Conservation (phyloP, 2,888 invertebrate genomes). For the Ochropleura leucogaster region DNA sequence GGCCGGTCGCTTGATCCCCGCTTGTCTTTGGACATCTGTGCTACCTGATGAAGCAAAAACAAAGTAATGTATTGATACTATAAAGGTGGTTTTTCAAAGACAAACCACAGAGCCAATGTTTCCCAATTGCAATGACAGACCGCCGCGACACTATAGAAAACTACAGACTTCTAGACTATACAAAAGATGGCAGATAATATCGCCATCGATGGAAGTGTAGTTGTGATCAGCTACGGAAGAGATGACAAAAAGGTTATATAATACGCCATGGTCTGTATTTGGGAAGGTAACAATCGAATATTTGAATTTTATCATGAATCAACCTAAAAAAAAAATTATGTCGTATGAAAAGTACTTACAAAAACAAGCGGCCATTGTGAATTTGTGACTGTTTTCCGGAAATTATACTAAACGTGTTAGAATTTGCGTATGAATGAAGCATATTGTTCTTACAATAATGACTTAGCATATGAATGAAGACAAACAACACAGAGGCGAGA, state of each 20-base stretch:
- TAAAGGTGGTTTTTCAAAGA: no score
- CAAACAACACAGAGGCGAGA: slow-evolving; percentile 16
- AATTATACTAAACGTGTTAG: slow-evolving; percentile 9
- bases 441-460: slow-evolving; percentile 1
- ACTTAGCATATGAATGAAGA: slow-evolving; percentile 36
- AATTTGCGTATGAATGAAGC: slow-evolving; percentile 38
- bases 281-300: no score
- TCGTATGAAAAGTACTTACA: neutral
- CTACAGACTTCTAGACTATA: no score
- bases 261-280: no score
- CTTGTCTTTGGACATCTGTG: slow-evolving; percentile 83
- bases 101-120: no score
- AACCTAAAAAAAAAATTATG: neutral
- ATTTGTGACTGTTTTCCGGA: neutral
- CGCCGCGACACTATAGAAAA: no score
- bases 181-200: no score
- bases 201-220: no score
- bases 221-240: no score
- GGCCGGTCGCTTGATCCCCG: slow-evolving; percentile 72
- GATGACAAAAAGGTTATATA: no score
- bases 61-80: neutral
- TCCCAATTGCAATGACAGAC: no score
- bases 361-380: neutral
- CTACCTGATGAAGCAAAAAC: slow-evolving; percentile 74
- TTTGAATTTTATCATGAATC: neutral